A percentile compares a stretch with the other conserved stretches of the same genome.
phyloP scores from a whole-genome alignment of 2,797 vertebrate genomes.

The Aldrovandia affinis region DNA sequence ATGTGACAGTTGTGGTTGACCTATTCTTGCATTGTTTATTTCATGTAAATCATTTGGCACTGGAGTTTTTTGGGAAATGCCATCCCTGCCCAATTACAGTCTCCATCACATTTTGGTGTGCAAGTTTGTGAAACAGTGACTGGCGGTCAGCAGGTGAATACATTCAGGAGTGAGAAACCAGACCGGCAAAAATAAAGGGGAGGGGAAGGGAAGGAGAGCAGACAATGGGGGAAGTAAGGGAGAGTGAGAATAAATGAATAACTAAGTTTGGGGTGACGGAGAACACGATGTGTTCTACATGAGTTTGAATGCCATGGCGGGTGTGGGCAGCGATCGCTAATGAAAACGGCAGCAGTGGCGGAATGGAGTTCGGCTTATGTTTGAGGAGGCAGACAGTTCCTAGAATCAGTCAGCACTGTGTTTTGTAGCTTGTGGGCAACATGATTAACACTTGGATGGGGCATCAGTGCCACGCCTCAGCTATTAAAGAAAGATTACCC shows the following conservation, averaged over 20 bases:
- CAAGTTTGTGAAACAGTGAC: background rate
- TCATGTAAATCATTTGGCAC: background rate
- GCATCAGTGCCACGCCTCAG: slow-evolving; percentile 73
- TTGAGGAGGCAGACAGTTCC: slow-evolving; percentile 71
- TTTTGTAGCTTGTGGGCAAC: slow-evolving; percentile 73
- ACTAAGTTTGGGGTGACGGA: slow-evolving; percentile 34
- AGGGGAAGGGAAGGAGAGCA: slow-evolving; percentile 15
- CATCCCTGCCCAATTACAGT: background rate
- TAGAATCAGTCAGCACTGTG: slow-evolving; percentile 72
- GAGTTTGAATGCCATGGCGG: slow-evolving; percentile 67
- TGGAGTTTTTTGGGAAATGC: background rate
- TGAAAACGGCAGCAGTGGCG: slow-evolving; percentile 58
- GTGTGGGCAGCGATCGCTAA: slow-evolving; percentile 54
- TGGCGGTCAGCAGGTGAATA: background rate
- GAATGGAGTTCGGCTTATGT: slow-evolving; percentile 43
- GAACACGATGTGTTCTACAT: slow-evolving; percentile 37
- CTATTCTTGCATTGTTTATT: background rate
- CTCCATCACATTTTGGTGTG: background rate
- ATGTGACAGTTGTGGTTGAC: background rate
- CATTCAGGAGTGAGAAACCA: background rate
- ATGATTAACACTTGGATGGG: slow-evolving; percentile 75
- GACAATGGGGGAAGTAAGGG: background rate
- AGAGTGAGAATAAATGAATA: slow-evolving; percentile 40
- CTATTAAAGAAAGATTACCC: slow-evolving; percentile 80
- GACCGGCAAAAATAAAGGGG: background rate